Base-by-base conservation (phyloP, 2,113 vertebrate species). In the Vidua macroura region DNA sequence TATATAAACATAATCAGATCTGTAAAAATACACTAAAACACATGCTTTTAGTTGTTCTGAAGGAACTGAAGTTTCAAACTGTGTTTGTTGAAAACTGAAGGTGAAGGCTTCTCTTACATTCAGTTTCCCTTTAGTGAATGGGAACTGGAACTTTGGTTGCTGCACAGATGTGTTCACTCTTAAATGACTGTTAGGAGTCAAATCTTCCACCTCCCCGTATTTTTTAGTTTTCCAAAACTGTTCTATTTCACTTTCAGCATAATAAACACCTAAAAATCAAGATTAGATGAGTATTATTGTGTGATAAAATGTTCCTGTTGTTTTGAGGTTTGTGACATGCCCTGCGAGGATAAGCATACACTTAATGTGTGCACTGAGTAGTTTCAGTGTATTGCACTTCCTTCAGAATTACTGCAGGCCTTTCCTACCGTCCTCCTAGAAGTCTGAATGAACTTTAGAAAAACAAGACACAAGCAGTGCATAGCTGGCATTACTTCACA, bases 371-470 rank as follows among this genome's bases (percentile, higher is more conserved):
- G 31, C 16, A 6, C 33, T 49, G 37, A 13, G 2, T 60, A 17
- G 55, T 59, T 76, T 46, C 22, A 62, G 6, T 56, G 21, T 59
- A 10, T 59, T 86, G 28, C 21, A 13, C 21, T 80, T 93, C 74
- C 51, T 91, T 67, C 49, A 67, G 5, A 87, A 82, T 62, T 82
- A 25, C 49, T 85, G 16, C 53, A 66, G 27, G 20, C 49, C 20
- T 69, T 92, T 92, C 51, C 67, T 90, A 41, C 77, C 69, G 70
- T 87, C 78, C 41, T 86, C 88, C 63, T 27, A 11, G 22, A 73
- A 73, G 39, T 56, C n/a, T 83, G 73, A 66, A 81, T 69, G 76
- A 37, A 51, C 53, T 86, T 83, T 0, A 28, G 43, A 25, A 82
- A 91, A 95, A 25, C 25, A 59, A 46, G 81, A 28, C 17, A 21